A percentile compares a stretch with the other conserved stretches of the same genome.
phyloP scores from a whole-genome alignment of 1,140 invertebrate genomes.

The Pseudomyrmex gracilis region DNA sequence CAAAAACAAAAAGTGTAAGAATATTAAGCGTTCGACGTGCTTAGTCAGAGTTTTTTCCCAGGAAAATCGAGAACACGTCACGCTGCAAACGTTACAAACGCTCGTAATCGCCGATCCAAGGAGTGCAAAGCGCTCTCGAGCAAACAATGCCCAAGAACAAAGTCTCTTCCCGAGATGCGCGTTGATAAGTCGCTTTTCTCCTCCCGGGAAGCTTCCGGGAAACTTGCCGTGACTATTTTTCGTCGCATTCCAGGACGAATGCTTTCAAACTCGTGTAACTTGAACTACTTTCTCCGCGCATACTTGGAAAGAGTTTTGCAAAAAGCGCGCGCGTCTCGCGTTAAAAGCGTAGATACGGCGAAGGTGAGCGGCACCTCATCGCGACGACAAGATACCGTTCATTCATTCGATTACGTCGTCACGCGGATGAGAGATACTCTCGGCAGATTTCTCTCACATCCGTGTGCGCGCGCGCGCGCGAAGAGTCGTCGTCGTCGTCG shows the following conservation, averaged over 20 bases:
- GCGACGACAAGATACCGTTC: not conserved
- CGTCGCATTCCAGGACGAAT: conserved; percentile 9
- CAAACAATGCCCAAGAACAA: conserved; percentile 22
- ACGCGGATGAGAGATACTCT: conserved; percentile 5
- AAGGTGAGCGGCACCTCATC: not conserved
- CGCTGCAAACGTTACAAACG: not conserved
- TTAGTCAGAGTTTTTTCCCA: not conserved
- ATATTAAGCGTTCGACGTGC: not conserved
- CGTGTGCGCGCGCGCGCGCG: too few species aligned
- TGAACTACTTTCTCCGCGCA: conserved; percentile 40
- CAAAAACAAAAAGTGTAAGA: too few species aligned
- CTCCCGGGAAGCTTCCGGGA: not conserved
- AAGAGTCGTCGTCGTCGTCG: not conserved
- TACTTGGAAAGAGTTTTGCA: not conserved
- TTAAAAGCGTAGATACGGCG: not conserved
- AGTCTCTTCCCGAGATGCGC: conserved; percentile 6
- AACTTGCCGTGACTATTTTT: conserved; percentile 5
- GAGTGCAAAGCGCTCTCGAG: not conserved
- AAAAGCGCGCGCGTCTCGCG: not conserved
- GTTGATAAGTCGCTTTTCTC: not conserved
- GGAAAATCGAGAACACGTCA: not conserved
- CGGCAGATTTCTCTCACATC: conserved; percentile 36
- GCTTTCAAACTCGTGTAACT: conserved; percentile 8
- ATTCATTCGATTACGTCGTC: not conserved
- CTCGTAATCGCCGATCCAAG: not conserved